phyloP scores from a whole-genome alignment of 2,888 invertebrate genomes.

The Chelonus formosanus region DNA sequence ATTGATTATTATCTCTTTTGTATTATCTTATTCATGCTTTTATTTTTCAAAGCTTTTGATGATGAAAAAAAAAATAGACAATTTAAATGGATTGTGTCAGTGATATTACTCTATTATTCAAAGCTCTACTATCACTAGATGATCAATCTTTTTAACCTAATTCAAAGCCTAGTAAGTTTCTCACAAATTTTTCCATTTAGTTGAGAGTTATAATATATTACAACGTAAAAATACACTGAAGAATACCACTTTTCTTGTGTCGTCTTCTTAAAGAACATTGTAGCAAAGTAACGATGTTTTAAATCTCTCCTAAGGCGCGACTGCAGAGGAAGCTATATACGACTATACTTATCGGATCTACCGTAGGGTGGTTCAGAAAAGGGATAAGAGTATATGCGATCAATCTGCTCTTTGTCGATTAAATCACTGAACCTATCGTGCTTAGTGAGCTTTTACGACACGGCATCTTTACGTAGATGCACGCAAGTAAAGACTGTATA shows the following conservation, averaged over 20 bases:
- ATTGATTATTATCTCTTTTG: conserved; percentile 1
- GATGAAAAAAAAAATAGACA: too few species aligned
- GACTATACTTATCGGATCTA: conserved; percentile 32
- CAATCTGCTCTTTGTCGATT: conserved; percentile 34
- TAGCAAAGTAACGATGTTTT: conserved; percentile 31
- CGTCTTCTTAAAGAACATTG: conserved; percentile 11
- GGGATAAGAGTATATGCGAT: conserved; percentile 26
- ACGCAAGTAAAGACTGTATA: conserved; percentile 3
- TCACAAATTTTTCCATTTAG: too few species aligned
- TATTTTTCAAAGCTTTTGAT: too few species aligned
- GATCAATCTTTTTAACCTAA: too few species aligned
- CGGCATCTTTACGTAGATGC: background rate
- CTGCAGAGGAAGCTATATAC: conserved; percentile 18
- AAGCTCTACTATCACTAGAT: too few species aligned
- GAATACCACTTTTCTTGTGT: background rate
- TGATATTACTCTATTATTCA: too few species aligned
- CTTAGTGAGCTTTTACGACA: too few species aligned
- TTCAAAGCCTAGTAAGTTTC: too few species aligned
- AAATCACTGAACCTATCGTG: conserved; percentile 26
- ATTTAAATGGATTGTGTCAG: too few species aligned
- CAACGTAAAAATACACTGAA: too few species aligned
- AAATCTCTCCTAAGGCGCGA: conserved; percentile 30
- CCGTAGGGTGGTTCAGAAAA: conserved; percentile 26
- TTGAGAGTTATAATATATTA: too few species aligned
- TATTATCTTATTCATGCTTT: too few species aligned